Conservation (phyloP, 1,140 invertebrate species). For the Theocolax elegans region DNA sequence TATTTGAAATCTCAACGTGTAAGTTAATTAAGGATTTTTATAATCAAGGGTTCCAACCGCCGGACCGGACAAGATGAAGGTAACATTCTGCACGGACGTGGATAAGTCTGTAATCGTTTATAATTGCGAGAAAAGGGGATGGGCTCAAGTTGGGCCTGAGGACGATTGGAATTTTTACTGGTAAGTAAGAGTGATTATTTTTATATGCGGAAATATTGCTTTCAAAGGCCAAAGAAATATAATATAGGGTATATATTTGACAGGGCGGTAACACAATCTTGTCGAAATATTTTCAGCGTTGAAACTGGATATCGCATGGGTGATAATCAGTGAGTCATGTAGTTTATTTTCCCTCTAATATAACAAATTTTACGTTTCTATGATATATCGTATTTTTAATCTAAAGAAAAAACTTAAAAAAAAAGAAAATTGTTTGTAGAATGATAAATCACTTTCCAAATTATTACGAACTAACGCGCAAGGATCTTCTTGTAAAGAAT, state of each 20-base stretch:
- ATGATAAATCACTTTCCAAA: conserved; percentile 93
- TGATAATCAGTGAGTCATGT: conserved; percentile 83
- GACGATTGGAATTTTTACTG: conserved; percentile 98
- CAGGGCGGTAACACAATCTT: conserved; percentile 89
- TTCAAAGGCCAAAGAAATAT: no score
- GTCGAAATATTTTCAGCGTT: conserved; percentile 90
- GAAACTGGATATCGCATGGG: conserved; percentile 92
- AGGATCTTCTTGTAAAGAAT: conserved; percentile 95
- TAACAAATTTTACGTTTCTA: background rate
- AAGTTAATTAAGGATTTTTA: no score
- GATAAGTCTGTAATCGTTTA: conserved; percentile 95
- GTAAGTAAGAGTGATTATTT: conserved; percentile 68
- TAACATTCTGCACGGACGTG: conserved; percentile 90
- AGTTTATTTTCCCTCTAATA: background rate
- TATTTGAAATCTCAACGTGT: no score
- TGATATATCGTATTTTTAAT: no score
- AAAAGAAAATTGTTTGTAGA: conserved; percentile 57
- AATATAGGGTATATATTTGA: no score
- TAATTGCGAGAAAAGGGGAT: conserved; percentile 94
- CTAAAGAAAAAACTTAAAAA: no score
- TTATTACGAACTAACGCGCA: conserved; percentile 93
- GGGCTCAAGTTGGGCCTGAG: conserved; percentile 89
- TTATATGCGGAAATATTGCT: no score
- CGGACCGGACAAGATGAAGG: conserved; percentile 67
- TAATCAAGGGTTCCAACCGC: conserved; percentile 52